Evolutionary conservation across 2,113 vertebrate genomes (phyloP), one percentile per base, ranked within the genome.

Genomic region (Myiozetetes cayanensis): DNA sequence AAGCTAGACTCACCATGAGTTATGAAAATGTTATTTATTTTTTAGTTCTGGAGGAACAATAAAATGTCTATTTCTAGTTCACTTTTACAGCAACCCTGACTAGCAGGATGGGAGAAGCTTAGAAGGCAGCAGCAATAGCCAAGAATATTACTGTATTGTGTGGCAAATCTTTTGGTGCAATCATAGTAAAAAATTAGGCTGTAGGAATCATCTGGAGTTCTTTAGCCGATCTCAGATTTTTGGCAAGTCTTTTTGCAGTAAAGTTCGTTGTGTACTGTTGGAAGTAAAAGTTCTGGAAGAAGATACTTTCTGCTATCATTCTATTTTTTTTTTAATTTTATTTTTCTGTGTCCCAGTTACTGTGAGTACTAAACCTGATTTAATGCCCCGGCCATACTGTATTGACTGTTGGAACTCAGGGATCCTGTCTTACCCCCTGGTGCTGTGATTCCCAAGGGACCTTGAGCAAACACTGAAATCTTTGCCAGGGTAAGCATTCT

Each of bases 361-460:
- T 61, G 35, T 16, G 50, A 88, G 22, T 25, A 23, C 39, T 92
- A 35, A 55, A 74, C 23, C 33, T 8, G 21, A 37, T n/a, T 49
- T 79, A 16, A 33, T 24, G 41, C 0, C 0, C 8, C 56, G 41
- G 33, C 25, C 16, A 18, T 4, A 2, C 12, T 27, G 14, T 24
- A 9, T 24, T 68, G 10, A 58, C 44, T 76, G 50, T 98, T 98
- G 50, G 52, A 3, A 50, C 97, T 97, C 59, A 98, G 96, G 47
- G 19, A 9, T 37, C 98, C 97, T 1, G 96, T 96, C 30, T 97
- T 94, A 49, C 43, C 96, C 97, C 44, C 92, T 75, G 96, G 18
- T 3, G 85, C 98, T 21, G 96, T 52, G 61, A 97, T 98, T 62
- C 97, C 97, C 8, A 96, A 59, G 7, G 89, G 92, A 58, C 96